Percentiles rank a stretch among this genome's conserved stretches.
phyloP scores from a whole-genome alignment of 2,113 vertebrate species.

The Megaleporinus macrocephalus region DNA sequence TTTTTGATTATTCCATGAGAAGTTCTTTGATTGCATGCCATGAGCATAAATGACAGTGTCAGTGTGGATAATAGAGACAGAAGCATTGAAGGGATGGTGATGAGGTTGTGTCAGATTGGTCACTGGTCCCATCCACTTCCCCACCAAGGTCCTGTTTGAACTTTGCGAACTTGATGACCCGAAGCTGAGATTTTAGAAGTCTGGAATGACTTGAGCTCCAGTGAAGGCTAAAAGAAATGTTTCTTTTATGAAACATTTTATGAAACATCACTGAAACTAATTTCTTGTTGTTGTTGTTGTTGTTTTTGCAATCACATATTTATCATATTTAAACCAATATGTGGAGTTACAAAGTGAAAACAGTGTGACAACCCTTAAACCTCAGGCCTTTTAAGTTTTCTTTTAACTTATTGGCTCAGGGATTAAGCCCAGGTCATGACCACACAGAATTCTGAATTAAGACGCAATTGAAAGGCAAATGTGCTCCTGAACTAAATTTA shows the following conservation, averaged over 20 bases:
- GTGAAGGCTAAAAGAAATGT: background rate
- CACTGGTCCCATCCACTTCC: slow-evolving; percentile 24
- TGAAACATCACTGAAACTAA: no score
- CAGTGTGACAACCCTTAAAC: no score
- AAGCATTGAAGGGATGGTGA: slow-evolving; percentile 3
- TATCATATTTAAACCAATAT: no score
- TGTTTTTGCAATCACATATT: no score
- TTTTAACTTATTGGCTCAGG: no score
- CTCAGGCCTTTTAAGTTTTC: no score
- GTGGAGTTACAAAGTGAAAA: no score
- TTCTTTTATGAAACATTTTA: slow-evolving; percentile 25
- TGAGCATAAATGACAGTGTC: slow-evolving; percentile 34
- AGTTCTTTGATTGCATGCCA: slow-evolving; percentile 39
- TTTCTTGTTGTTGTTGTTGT: no score
- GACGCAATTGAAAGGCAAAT: no score
- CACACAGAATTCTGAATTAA: no score
- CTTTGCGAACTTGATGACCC: slow-evolving; percentile 32
- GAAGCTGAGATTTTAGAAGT: background rate
- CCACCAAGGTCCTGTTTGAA: slow-evolving; percentile 19
- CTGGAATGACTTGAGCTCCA: background rate
- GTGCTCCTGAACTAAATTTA: no score
- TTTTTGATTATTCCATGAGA: slow-evolving; percentile 28
- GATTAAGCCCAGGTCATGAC: no score
- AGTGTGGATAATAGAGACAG: slow-evolving; percentile 29
- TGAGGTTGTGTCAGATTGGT: slow-evolving; percentile 37